A percentile compares a stretch with the other conserved stretches of the same genome.
phyloP scores from a whole-genome alignment of 1,140 invertebrate species.

The Drosophila asahinai region DNA sequence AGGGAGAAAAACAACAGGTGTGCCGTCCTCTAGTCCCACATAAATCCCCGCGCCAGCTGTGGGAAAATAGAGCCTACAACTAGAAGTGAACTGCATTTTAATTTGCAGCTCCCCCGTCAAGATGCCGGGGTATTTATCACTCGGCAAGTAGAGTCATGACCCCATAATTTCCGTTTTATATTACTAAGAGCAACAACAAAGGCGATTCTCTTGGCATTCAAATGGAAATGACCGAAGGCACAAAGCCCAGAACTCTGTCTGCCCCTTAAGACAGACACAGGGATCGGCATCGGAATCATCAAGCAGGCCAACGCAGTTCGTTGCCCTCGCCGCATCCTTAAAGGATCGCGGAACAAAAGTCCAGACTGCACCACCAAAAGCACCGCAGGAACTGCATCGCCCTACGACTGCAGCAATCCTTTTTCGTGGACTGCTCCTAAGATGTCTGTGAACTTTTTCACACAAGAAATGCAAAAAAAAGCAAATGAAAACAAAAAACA shows the following conservation, averaged over 20 bases:
- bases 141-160: constrained; percentile 69
- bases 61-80: constrained; percentile 48
- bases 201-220: constrained; percentile 40
- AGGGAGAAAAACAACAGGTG: constrained; percentile 56
- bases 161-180: constrained; percentile 56
- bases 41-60: constrained; percentile 36
- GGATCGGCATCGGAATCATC: constrained; percentile 29
- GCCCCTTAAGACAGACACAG: constrained; percentile 46
- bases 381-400: constrained; percentile 45
- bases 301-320: constrained; percentile 61
- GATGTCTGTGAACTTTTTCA: constrained; percentile 79
- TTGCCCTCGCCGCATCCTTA: constrained; percentile 70
- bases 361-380: constrained; percentile 46
- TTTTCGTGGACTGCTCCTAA: constrained; percentile 32
- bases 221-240: constrained; percentile 54
- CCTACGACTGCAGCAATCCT: constrained; percentile 36
- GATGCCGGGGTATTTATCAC: constrained; percentile 41
- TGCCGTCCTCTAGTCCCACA: constrained; percentile 14
- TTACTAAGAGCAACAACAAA: constrained; percentile 46
- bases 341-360: constrained; percentile 62
- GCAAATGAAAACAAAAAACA: constrained; percentile 41
- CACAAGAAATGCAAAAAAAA: constrained; percentile 40
- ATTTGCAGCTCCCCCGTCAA: constrained; percentile 19
- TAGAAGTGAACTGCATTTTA: constrained; percentile 7
- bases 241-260: constrained; percentile 34